These are phyloP conservation scores for Trissoscelio sp. DNA, from an alignment of 2,888 invertebrate genomes.

Conservation along the genomic window DNA sequence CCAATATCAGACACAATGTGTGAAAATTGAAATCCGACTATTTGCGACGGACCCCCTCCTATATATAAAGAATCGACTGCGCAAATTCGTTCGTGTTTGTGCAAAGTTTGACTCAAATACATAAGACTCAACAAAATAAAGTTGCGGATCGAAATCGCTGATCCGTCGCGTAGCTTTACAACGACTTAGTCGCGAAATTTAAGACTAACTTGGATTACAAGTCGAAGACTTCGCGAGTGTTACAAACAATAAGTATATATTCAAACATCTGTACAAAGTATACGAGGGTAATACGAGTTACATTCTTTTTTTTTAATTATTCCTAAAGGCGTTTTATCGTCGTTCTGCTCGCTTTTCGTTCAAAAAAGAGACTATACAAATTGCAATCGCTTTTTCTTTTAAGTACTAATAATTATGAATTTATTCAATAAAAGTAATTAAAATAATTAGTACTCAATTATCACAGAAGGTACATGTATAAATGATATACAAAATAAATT, in stretches of 20 bases:
- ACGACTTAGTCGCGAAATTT: constrained; percentile 1
- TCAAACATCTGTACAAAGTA: constrained; percentile 50
- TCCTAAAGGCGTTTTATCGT: constrained; percentile 15
- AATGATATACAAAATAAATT: too few relatives aligned
- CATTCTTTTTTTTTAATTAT: constrained; percentile 4
- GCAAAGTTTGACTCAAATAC: constrained; percentile 5
- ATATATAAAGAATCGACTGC: not conserved
- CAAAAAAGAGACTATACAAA: too few relatives aligned
- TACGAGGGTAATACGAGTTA: constrained; percentile 30
- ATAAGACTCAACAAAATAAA: not conserved
- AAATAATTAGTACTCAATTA: too few relatives aligned
- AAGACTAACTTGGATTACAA: constrained; percentile 12
- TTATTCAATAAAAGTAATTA: too few relatives aligned
- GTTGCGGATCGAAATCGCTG: constrained; percentile 12
- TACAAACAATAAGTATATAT: constrained; percentile 30
- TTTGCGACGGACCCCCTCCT: not conserved
- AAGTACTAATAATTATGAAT: too few relatives aligned
- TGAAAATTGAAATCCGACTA: not conserved
- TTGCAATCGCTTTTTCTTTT: too few relatives aligned
- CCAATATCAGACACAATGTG: constrained; percentile 10
- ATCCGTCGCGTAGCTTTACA: constrained; percentile 8
- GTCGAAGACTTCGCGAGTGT: constrained; percentile 29
- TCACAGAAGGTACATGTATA: too few relatives aligned
- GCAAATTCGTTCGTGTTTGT: constrained; percentile 3
- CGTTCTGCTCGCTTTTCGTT: not conserved